Percentiles rank a stretch among this genome's conserved stretches.
Evolutionary conservation across 2,888 invertebrate genomes (phyloP).

Genomic region (Stenotaenia linearis): DNA sequence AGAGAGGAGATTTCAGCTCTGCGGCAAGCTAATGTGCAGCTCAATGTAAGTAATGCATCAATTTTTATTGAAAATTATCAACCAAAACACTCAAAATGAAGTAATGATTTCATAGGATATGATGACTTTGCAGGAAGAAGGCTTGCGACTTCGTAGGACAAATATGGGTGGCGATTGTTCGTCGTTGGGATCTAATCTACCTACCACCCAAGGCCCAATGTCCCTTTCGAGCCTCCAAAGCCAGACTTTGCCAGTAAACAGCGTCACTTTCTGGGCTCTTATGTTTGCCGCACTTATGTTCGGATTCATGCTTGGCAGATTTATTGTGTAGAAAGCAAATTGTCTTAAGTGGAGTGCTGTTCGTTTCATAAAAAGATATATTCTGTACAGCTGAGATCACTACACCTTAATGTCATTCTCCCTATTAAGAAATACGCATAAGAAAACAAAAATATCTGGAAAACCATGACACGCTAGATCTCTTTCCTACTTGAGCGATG

Average conservation of each 20-base stretch:
- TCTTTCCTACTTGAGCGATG: no score
- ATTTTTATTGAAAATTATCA: not conserved
- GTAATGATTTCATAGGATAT: not conserved
- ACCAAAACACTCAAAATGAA: no score
- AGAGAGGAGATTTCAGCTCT: not conserved
- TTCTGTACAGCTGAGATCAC: slow-evolving; percentile 7
- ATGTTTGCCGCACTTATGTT: not conserved
- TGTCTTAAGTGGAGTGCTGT: not conserved
- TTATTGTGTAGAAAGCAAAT: slow-evolving; percentile 4
- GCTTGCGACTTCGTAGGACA: not conserved
- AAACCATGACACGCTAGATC: not conserved
- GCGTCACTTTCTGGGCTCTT: not conserved
- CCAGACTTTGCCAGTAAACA: not conserved
- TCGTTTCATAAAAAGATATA: not conserved
- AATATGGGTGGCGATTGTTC: not conserved
- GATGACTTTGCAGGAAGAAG: not conserved
- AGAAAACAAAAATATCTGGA: no score
- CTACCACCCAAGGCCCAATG: not conserved
- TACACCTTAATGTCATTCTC: not conserved
- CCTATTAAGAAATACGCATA: not conserved
- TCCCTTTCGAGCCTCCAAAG: not conserved
- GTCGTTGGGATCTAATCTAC: not conserved
- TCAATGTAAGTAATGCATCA: slow-evolving; percentile 3
- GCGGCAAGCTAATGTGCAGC: slow-evolving; percentile 15
- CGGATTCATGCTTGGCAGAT: slow-evolving; percentile 2